phyloP scores from a whole-genome alignment of 2,113 vertebrate species.

The Cinclus cinclus region DNA sequence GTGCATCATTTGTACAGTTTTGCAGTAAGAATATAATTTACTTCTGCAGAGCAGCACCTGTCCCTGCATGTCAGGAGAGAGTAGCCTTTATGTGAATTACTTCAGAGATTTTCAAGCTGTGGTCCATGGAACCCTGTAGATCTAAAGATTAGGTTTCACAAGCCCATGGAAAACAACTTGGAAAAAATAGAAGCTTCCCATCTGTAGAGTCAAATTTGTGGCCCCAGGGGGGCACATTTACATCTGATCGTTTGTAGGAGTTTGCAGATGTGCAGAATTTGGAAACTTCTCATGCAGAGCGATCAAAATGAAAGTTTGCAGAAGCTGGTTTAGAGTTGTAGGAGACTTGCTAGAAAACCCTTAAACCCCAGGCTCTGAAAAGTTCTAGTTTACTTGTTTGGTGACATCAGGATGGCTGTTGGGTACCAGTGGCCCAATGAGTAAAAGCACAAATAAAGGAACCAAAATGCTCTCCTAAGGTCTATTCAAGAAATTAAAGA shows the following conservation, averaged over 20 bases:
- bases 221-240: neutral
- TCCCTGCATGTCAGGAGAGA: neutral
- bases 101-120: slow-evolving; percentile 32
- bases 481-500: neutral
- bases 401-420: neutral
- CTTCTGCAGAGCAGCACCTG: neutral
- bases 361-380: neutral
- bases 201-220: slow-evolving; percentile 32
- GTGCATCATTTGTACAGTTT: neutral
- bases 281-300: neutral
- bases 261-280: slow-evolving; percentile 5
- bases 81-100: slow-evolving; percentile 7
- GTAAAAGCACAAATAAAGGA: neutral
- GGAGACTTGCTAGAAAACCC: neutral
- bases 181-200: slow-evolving; percentile 36
- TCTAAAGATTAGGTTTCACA: slow-evolving; percentile 49
- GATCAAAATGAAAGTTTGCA: neutral
- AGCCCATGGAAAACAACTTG: slow-evolving; percentile 7
- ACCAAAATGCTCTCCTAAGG: neutral
- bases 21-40: neutral
- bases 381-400: neutral
- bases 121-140: neutral
- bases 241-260: slow-evolving; percentile 3
- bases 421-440: neutral
- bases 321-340: neutral